Base-by-base conservation (phyloP, 37 sponge, comb jelly and placozoan species). In the Bolinopsis microptera region DNA sequence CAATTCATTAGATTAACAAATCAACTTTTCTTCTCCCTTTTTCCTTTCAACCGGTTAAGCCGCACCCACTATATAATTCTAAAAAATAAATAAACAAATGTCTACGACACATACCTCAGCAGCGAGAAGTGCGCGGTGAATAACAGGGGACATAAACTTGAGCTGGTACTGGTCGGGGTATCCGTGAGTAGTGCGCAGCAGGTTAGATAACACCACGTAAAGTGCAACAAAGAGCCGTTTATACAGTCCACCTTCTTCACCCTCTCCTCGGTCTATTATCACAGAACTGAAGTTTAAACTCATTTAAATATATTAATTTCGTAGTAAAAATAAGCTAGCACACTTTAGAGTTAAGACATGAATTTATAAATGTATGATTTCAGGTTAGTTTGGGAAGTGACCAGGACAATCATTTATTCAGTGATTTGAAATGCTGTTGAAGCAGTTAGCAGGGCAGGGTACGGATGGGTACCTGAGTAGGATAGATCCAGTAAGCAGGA, bases 401-500 rank as follows among this genome's bases (percentile, higher is more conserved):
- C 22, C 3, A n/a, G 18, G 75, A n/a, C 18, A 23, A 72, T n/a
- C 26, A 72, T 72, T 72, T 13, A n/a, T n/a, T n/a, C n/a, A n/a
- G n/a, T n/a, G n/a, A n/a, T n/a, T n/a, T n/a, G n/a, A n/a, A n/a
- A n/a, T n/a, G n/a, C n/a, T n/a, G n/a, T n/a, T n/a, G n/a, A n/a
- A n/a, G n/a, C n/a, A n/a, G 61, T 18, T 48, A 48, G 9, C 61
- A 18, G 61, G 61, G 13, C 5, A 48, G 5, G 61, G 5, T 48
- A 48, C 61, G 9, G 5, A 13, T 18, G 61, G 61, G 13, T 48
- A 48, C 61, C 61, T 48, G 61, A 95, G 93, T 0, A 95, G 93
- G 26, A 95, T 39, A 39, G 95, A 94, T 37, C 92, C 77, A 22
- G 80, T 39, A 38, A 77, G 86, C 0, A 94, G 76, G 48, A 86